Evolutionary conservation across 1,140 invertebrate species (phyloP), one percentile per base, ranked within the genome.

Genomic region (Sminthurinus signatus): DNA sequence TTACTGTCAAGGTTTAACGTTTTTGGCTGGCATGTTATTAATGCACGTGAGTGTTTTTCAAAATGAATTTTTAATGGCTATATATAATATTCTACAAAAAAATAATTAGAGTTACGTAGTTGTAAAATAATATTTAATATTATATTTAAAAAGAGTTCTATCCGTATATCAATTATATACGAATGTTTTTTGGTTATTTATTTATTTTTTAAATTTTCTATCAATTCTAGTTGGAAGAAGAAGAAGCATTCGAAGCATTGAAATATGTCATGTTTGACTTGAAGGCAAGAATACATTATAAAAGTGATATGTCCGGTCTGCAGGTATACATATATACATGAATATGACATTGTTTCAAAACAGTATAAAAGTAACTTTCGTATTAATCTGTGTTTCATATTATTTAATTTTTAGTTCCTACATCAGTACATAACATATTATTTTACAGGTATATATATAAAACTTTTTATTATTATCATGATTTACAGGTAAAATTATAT

Each of bases 261-360:
- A 84, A 90, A 42, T 90, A 96, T 76, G 74, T 98, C 25, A 94
- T 98, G 91, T 93, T 93, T 75, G 78, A 88, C 51, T 80, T 93
- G 62, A 88, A 89, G 10, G 80, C 96, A 32, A 77, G 94, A 55
- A 87, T 86, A 74, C 88, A 94, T 72, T 97, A 95, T 75, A 80
- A 92, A 56, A 91, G 93, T 1, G 93, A 96, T 73, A 96, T 97
- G 92, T 85, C 86, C 46, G 91, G 90, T 32, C 80, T 98, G 39
- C 93, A 96, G 81, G 84, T 81, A 66, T 68, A 63, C 27, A 25
- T 60, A n/a, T 19, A 17, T 44, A 10, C 21, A 48, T 17, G 23
- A 23, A 14, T 23, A 12, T 27, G 25, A 48, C 12, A 62, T 23
- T 43, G 15, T 32, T 55, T 39, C 15, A 5, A 48, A 50, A 59